These are phyloP conservation scores for Pachyuromys duprasi DNA, from an alignment of 2,797 vertebrate genomes.

Conservation along the genomic window DNA sequence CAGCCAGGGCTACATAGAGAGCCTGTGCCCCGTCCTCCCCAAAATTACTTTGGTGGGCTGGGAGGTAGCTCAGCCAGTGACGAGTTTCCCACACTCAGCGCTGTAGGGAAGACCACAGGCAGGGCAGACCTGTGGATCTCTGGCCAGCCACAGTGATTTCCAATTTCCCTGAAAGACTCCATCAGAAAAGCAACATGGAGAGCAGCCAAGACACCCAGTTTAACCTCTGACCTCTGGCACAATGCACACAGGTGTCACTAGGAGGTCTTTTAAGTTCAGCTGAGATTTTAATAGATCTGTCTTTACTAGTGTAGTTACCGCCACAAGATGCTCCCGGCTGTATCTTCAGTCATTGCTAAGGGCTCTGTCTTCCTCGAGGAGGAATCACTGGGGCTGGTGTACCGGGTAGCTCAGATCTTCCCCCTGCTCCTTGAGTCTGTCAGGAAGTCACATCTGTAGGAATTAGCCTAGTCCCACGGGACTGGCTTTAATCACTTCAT, in stretches of 20 bases:
- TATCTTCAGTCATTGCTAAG: not conserved
- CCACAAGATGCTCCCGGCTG: not conserved
- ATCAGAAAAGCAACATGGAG: not conserved
- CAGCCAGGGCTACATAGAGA: not conserved
- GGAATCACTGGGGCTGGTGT: not conserved
- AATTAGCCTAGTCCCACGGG: too few species aligned
- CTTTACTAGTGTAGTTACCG: not conserved
- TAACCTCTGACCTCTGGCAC: not conserved
- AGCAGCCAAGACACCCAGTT: not conserved
- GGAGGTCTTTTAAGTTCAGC: slow-evolving; percentile 14
- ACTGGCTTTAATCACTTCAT: not conserved
- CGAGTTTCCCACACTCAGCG: too few species aligned
- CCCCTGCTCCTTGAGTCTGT: not conserved
- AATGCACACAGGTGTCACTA: not conserved
- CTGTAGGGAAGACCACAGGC: too few species aligned
- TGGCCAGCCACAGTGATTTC: not conserved
- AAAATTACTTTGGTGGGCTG: not conserved
- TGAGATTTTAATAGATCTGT: not conserved
- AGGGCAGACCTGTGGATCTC: not conserved
- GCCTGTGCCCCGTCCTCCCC: not conserved
- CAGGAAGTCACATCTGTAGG: not conserved
- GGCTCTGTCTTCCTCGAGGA: not conserved
- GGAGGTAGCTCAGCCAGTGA: not conserved
- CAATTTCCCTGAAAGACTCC: not conserved
- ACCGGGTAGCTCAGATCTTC: too few species aligned